These are phyloP conservation scores for Caprella mutica DNA, from an alignment of 2,888 invertebrate species.

Conservation along the genomic window DNA sequence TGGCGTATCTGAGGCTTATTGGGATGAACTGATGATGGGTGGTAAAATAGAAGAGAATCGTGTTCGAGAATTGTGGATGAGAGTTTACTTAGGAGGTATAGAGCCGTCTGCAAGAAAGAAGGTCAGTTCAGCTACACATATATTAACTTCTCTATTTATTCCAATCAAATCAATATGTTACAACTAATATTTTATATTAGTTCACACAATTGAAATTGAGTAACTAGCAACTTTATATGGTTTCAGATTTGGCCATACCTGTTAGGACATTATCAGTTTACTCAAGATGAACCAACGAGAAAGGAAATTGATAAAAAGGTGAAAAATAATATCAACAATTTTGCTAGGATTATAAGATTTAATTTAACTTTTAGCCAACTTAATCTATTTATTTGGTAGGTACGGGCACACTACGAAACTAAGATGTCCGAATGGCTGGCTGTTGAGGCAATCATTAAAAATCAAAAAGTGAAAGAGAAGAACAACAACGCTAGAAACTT, in stretches of 20 bases:
- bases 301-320: slow-evolving; percentile 49
- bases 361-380: too few species aligned
- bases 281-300: slow-evolving; percentile 55
- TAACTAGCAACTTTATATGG: not conserved
- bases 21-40: slow-evolving; percentile 14
- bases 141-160: not conserved
- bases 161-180: not conserved
- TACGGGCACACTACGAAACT: slow-evolving; percentile 65
- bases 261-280: slow-evolving; percentile 71
- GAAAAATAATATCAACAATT: too few species aligned
- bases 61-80: slow-evolving; percentile 18
- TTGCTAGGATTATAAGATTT: too few species aligned
- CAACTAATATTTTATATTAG: not conserved
- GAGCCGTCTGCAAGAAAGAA: slow-evolving; percentile 38
- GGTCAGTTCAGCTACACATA: slow-evolving; percentile 29
- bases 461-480: slow-evolving; percentile 67
- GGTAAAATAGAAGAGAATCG: slow-evolving; percentile 15
- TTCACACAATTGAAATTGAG: not conserved
- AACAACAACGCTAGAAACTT: slow-evolving; percentile 76
- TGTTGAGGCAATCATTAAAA: slow-evolving; percentile 80
- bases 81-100: slow-evolving; percentile 33
- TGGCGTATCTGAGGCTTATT: slow-evolving; percentile 28
- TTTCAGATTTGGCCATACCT: slow-evolving; percentile 72
- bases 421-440: slow-evolving; percentile 93
- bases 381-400: too few species aligned